Conservation (phyloP, 2,113 vertebrate species). For the Tichodroma muraria region DNA sequence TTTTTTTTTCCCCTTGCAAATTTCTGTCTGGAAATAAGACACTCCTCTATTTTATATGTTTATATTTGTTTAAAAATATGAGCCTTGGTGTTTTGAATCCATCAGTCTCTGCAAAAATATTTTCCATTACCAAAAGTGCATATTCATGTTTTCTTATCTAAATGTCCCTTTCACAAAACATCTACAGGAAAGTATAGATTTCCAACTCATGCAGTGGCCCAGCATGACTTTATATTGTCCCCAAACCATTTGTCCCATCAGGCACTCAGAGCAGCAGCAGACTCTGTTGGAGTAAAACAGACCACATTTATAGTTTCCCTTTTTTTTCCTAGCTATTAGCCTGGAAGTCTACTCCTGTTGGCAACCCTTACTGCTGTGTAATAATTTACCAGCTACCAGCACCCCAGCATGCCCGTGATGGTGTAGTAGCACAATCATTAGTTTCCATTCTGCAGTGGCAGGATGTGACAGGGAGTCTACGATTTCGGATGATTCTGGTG, state of each 20-base stretch:
- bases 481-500: slow-evolving; percentile 71
- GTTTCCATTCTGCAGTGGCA: slow-evolving; percentile 67
- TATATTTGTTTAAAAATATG: not conserved
- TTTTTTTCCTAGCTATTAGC: not conserved
- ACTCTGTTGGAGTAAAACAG: not conserved
- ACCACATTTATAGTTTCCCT: not conserved
- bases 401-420: slow-evolving; percentile 51
- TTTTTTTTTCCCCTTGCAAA: not conserved
- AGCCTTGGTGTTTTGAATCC: not conserved
- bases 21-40: not conserved
- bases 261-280: not conserved
- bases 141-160: not conserved
- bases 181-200: not conserved
- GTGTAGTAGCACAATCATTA: slow-evolving; percentile 64
- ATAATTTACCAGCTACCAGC: slow-evolving; percentile 59
- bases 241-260: slow-evolving; percentile 1
- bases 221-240: not conserved
- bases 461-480: slow-evolving; percentile 71
- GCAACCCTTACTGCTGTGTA: slow-evolving; percentile 11
- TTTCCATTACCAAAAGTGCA: not conserved
- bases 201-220: not conserved
- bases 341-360: slow-evolving; percentile 34
- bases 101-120: not conserved
- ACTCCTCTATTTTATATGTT: not conserved
- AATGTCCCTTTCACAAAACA: not conserved